Percentiles rank a stretch among this genome's conserved stretches.
These are phyloP conservation scores for Stramonita haemastoma DNA, from an alignment of 2,888 invertebrate species.

Conservation along the genomic window DNA sequence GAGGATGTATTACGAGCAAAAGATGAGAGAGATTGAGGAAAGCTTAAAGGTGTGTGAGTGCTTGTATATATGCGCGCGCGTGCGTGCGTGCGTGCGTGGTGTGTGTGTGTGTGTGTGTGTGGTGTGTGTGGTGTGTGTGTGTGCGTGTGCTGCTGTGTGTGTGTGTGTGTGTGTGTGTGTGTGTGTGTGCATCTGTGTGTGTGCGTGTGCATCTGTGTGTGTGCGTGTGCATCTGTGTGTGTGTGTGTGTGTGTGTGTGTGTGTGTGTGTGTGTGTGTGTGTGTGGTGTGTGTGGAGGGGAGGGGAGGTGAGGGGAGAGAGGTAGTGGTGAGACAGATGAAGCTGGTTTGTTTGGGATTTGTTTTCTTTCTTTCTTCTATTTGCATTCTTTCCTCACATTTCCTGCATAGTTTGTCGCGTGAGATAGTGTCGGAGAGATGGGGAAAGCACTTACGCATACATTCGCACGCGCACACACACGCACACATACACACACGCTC, in stretches of 20 bases:
- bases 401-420: not conserved
- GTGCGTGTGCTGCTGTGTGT: no score
- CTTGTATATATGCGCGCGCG: no score
- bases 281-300: not conserved
- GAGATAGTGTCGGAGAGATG: not conserved
- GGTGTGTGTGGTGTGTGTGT: not conserved
- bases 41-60: no score
- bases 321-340: not conserved
- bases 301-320: not conserved
- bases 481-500: not conserved
- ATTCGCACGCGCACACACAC: not conserved
- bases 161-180: no score
- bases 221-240: no score
- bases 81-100: not conserved
- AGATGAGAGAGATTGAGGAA: no score
- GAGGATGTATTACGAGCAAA: no score
- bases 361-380: not conserved
- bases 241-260: no score
- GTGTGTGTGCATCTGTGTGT: no score
- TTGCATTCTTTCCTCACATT: not conserved
- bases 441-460: not conserved
- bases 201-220: no score
- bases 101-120: not conserved
- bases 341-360: not conserved
- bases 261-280: no score